Conservation (phyloP, 2,888 invertebrate genomes). For the Apodemia mormo region DNA sequence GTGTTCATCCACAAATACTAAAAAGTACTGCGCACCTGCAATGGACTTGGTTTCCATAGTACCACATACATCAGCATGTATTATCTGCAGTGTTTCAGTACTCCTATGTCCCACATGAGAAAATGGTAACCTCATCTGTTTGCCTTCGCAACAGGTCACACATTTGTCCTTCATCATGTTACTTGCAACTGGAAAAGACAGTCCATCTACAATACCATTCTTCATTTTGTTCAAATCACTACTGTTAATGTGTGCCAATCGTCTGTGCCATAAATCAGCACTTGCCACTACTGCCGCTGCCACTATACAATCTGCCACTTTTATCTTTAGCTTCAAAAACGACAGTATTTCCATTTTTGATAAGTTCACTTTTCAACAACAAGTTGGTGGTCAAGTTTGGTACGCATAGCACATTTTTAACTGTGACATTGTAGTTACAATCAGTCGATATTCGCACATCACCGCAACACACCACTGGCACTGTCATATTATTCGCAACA, state of each 20-base stretch:
- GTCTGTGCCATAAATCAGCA: constrained; percentile 30
- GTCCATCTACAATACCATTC: constrained; percentile 28
- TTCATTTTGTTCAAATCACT: constrained; percentile 35
- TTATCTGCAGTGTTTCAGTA: constrained; percentile 11
- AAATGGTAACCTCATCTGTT: constrained; percentile 23
- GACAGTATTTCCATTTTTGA: constrained; percentile 30
- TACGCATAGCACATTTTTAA: constrained; percentile 27
- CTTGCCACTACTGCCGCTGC: constrained; percentile 19
- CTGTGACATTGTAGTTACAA: constrained; percentile 24
- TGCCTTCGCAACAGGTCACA: constrained; percentile 31
- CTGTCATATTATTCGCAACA: constrained; percentile 28
- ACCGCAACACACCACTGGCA: constrained; percentile 31
- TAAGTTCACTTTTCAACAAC: constrained; percentile 28
- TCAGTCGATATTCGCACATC: constrained; percentile 25
- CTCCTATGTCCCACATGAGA: constrained; percentile 22
- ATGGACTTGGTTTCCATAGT: constrained; percentile 22
- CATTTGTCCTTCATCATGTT: constrained; percentile 26
- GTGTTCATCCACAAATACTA: constrained; percentile 21
- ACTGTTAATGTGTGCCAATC: constrained; percentile 34
- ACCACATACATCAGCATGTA: constrained; percentile 22
- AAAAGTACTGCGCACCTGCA: constrained; percentile 19
- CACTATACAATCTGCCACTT: constrained; percentile 1
- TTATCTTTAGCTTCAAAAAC: constrained; percentile 9
- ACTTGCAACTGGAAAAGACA: constrained; percentile 19
- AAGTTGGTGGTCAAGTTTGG: constrained; percentile 29